A percentile compares a stretch with the other conserved stretches of the same genome.
These are phyloP conservation scores for Toxotes chatareus DNA, from an alignment of 2,113 vertebrate species.

Conservation along the genomic window DNA sequence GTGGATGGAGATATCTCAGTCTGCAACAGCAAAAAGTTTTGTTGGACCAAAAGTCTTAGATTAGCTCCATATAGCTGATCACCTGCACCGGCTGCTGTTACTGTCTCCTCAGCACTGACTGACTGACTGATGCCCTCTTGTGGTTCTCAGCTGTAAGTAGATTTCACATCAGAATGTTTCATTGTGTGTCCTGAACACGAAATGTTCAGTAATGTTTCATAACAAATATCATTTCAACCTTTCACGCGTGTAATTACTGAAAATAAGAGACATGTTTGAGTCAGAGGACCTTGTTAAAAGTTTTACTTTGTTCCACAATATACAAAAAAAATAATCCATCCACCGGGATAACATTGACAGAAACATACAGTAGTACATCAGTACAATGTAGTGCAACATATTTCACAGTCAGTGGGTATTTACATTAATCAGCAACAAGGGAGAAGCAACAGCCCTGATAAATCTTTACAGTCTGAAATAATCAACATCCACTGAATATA, in stretches of 20 bases:
- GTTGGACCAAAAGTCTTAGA: too few relatives aligned
- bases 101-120: neutral
- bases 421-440: conserved; percentile 47
- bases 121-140: neutral
- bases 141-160: neutral
- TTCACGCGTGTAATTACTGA: neutral
- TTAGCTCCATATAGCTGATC: too few relatives aligned
- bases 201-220: neutral
- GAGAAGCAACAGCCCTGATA: conserved; percentile 22
- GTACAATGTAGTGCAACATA: conserved; percentile 67
- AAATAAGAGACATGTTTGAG: conserved; percentile 25
- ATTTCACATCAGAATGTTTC: neutral
- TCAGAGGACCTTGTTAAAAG: conserved; percentile 58
- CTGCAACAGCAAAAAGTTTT: too few relatives aligned
- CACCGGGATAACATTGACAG: conserved; percentile 43
- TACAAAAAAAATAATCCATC: conserved; percentile 47
- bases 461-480: conserved; percentile 40
- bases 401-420: conserved; percentile 63
- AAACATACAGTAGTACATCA: conserved; percentile 49
- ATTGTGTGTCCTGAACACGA: neutral
- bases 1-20: too few relatives aligned
- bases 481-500: conserved; percentile 39
- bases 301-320: conserved; percentile 59
- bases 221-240: neutral
- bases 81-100: neutral